Percentiles rank a stretch among this genome's conserved stretches.
Conservation (phyloP, 2,888 invertebrate genomes). For the Physocephala rufipes region DNA sequence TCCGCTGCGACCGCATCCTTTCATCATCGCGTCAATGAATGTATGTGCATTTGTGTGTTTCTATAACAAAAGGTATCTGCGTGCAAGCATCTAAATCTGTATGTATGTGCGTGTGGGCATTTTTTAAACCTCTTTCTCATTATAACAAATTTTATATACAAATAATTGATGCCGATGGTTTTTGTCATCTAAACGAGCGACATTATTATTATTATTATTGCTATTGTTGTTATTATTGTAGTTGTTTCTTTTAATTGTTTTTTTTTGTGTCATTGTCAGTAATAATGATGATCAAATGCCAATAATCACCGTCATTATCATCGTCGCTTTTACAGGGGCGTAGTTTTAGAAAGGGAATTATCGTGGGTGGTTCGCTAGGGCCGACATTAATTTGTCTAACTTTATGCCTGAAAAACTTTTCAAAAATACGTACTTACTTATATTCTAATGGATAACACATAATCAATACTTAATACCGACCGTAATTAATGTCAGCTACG, state of each 20-base stretch:
- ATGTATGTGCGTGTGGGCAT: not conserved
- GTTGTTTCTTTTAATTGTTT: constrained; percentile 54
- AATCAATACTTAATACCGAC: too few relatives aligned
- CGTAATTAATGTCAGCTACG: too few relatives aligned
- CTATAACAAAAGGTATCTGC: too few relatives aligned
- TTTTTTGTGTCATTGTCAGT: constrained; percentile 16
- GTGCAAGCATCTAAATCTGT: not conserved
- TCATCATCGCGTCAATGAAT: constrained; percentile 7
- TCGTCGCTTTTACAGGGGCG: too few relatives aligned
- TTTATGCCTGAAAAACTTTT: too few relatives aligned
- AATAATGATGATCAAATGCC: too few relatives aligned
- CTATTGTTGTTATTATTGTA: constrained; percentile 53
- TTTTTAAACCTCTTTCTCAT: not conserved
- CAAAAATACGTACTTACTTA: too few relatives aligned
- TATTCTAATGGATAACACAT: too few relatives aligned
- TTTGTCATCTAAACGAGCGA: constrained; percentile 15
- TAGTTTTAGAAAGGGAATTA: too few relatives aligned
- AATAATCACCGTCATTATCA: too few relatives aligned
- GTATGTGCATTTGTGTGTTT: not conserved
- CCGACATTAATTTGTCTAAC: too few relatives aligned
- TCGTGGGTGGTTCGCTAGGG: too few relatives aligned
- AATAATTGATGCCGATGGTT: constrained; percentile 21
- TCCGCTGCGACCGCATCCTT: constrained; percentile 16
- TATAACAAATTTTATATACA: constrained; percentile 11
- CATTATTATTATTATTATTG: constrained; percentile 54